These are phyloP conservation scores for Vireo altiloquus DNA, from an alignment of 2,113 vertebrate species.

Conservation along the genomic window DNA sequence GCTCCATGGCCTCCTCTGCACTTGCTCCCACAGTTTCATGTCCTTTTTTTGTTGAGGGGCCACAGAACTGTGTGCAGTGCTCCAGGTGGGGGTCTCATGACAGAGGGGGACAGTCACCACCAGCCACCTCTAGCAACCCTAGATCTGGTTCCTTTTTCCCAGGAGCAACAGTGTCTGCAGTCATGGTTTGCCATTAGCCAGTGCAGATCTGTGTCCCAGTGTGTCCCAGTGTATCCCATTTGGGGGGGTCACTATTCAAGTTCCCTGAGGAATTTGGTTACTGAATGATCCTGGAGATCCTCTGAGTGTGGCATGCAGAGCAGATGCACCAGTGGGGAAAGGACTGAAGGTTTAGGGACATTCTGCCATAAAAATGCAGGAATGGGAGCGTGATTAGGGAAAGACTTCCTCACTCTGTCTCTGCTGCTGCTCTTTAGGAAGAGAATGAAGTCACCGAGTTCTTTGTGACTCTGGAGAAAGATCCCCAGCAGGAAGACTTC, in stretches of 20 bases:
- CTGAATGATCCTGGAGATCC: not conserved
- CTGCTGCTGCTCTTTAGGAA: slow-evolving; percentile 75
- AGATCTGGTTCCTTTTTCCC: not conserved
- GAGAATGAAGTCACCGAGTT: slow-evolving; percentile 99
- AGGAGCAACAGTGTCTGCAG: not conserved
- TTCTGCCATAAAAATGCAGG: not conserved
- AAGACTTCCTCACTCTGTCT: not conserved
- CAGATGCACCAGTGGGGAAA: not conserved
- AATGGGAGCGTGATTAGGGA: rapidly evolving
- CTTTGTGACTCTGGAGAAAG: slow-evolving; percentile 97
- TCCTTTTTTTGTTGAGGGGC: not conserved
- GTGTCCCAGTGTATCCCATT: not conserved
- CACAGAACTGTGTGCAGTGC: not conserved
- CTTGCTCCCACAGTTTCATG: not conserved
- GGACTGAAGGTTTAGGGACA: not conserved
- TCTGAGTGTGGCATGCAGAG: not conserved
- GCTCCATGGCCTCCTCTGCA: not conserved
- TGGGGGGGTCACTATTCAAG: not conserved
- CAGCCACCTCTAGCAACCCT: not conserved
- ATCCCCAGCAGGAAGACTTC: slow-evolving; percentile 98
- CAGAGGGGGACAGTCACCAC: not conserved
- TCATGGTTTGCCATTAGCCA: not conserved
- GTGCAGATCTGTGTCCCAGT: not conserved
- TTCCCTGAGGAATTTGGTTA: not conserved
- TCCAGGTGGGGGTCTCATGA: not conserved